Conservation (phyloP, 1,140 invertebrate species). For the Tetragnatha versicolor region DNA sequence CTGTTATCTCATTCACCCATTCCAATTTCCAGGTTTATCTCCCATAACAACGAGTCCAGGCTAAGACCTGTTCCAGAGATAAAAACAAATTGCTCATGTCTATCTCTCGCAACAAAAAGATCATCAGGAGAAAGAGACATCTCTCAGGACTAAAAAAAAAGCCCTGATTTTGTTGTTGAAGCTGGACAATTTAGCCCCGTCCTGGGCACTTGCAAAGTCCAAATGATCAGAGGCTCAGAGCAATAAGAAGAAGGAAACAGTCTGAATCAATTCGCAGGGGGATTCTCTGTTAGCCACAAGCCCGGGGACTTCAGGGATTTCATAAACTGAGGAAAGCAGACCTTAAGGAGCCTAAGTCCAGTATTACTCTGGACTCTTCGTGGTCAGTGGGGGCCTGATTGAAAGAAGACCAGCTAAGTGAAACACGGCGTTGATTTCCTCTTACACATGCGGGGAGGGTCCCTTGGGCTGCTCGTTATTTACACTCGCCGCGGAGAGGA, state of each 20-base stretch:
- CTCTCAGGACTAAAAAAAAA: constrained; percentile 18
- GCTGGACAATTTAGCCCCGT: constrained; percentile 39
- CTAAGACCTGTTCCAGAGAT: background rate
- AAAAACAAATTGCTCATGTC: background rate
- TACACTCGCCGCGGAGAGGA: constrained; percentile 2
- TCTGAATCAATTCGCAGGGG: constrained; percentile 38
- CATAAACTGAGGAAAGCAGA: constrained; percentile 26
- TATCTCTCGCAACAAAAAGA: background rate
- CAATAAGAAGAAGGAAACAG: constrained; percentile 27
- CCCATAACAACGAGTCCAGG: background rate
- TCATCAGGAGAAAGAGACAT: background rate
- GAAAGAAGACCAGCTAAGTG: constrained; percentile 47
- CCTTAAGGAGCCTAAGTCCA: constrained; percentile 43
- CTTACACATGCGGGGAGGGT: constrained; percentile 40
- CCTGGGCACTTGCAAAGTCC: constrained; percentile 31
- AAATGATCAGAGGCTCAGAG: constrained; percentile 30
- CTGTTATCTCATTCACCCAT: no score
- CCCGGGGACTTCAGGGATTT: constrained; percentile 26
- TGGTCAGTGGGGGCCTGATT: constrained; percentile 41
- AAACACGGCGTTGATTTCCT: constrained; percentile 52
- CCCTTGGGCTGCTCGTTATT: no score
- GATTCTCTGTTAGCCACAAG: constrained; percentile 38
- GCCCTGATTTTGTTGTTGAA: constrained; percentile 44
- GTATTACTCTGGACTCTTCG: constrained; percentile 27
- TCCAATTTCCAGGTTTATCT: no score